phyloP scores from a whole-genome alignment of 2,113 vertebrate species.

The Cinclus cinclus region DNA sequence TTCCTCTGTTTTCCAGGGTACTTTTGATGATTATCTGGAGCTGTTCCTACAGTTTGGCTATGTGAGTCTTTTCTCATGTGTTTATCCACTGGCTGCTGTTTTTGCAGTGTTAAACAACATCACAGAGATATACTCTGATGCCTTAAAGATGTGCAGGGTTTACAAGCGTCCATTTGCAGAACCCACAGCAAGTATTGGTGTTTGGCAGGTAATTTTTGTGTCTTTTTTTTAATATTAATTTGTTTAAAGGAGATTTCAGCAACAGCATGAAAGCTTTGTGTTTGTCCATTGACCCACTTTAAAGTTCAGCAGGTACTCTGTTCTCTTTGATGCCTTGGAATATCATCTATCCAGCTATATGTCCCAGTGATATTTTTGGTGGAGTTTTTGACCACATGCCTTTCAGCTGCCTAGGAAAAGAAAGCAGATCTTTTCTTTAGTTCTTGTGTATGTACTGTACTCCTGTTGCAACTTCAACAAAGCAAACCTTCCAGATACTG shows the following conservation, averaged over 20 bases:
- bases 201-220: conserved; percentile 89
- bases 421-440: neutral
- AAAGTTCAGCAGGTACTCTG: neutral
- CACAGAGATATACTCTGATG: conserved; percentile 93
- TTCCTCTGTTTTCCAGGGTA: conserved; percentile 79
- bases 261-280: neutral
- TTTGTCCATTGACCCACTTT: neutral
- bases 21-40: conserved; percentile 97
- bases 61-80: conserved; percentile 97
- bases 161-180: conserved; percentile 94
- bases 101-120: conserved; percentile 95
- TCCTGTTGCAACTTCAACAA: neutral
- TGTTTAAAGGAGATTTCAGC: neutral
- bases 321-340: neutral
- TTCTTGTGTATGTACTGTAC: neutral
- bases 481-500: neutral
- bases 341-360: neutral
- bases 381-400: neutral
- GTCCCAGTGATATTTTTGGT: neutral
- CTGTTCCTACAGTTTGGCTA: conserved; percentile 95
- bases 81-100: conserved; percentile 92
- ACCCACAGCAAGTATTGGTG: conserved; percentile 89
- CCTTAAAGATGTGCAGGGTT: conserved; percentile 95
- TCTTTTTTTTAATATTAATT: neutral
- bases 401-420: neutral